A percentile compares a stretch with the other conserved stretches of the same genome.
Conservation (phyloP, 2,113 vertebrate species). For the Callaeas wilsoni region DNA sequence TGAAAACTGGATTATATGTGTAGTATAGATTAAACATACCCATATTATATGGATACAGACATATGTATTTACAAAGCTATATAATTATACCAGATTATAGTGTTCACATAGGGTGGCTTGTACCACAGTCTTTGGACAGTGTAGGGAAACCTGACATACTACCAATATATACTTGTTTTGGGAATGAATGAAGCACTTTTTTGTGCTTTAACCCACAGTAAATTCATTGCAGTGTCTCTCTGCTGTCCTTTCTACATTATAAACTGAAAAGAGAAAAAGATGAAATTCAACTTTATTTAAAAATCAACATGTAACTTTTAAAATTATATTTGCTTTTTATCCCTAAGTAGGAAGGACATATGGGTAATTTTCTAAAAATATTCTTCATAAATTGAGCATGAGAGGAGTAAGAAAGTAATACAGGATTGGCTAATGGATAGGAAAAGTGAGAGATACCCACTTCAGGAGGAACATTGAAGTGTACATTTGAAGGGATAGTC, state of each 20-base stretch:
- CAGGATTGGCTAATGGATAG: background rate
- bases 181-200: background rate
- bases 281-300: background rate
- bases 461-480: background rate
- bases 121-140: background rate
- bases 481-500: background rate
- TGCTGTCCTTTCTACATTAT: background rate
- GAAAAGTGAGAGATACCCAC: background rate
- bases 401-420: background rate
- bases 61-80: background rate
- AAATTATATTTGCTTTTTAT: background rate
- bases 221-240: background rate
- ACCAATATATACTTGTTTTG: background rate
- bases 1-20: background rate
- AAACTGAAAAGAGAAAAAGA: background rate
- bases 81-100: background rate
- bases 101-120: background rate
- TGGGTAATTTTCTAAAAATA: background rate
- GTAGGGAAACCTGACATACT: background rate
- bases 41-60: background rate
- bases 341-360: background rate
- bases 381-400: background rate
- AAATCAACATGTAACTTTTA: background rate
- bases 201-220: background rate
- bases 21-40: background rate